phyloP scores from a whole-genome alignment of 1,140 invertebrate species.

The Hirudo medicinalis region DNA sequence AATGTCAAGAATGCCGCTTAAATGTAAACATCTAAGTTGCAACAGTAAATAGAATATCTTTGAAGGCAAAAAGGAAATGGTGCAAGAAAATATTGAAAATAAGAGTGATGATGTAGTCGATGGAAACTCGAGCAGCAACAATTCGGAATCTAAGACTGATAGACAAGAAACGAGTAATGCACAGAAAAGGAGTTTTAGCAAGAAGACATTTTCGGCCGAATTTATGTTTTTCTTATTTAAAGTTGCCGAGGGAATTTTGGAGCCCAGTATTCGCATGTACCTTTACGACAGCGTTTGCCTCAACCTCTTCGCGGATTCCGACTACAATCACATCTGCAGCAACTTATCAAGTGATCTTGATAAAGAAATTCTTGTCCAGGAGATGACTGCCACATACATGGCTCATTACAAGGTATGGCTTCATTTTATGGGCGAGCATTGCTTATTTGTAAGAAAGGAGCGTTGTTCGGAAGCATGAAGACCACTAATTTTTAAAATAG shows the following conservation, averaged over 20 bases:
- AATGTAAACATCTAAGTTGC: too few relatives aligned
- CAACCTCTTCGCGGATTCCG: constrained; percentile 27
- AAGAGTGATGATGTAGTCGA: too few relatives aligned
- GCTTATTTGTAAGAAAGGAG: background rate
- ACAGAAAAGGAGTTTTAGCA: background rate
- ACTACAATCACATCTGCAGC: constrained; percentile 22
- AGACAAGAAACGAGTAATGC: too few relatives aligned
- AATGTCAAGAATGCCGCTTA: too few relatives aligned
- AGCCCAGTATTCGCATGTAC: constrained; percentile 35
- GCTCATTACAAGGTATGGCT: constrained; percentile 29
- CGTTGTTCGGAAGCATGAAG: background rate
- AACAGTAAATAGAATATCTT: too few relatives aligned
- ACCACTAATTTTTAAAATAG: background rate
- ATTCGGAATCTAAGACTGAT: too few relatives aligned
- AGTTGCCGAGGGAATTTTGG: constrained; percentile 35
- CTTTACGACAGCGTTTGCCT: constrained; percentile 33
- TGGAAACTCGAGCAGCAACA: too few relatives aligned
- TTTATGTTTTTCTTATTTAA: constrained; percentile 38
- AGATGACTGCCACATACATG: constrained; percentile 29
- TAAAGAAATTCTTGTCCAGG: constrained; percentile 28
- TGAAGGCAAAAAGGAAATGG: too few relatives aligned
- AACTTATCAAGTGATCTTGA: background rate
- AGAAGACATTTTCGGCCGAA: constrained; percentile 25
- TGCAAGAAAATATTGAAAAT: too few relatives aligned
- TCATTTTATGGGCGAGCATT: background rate